Evolutionary conservation across 2,888 invertebrate genomes (phyloP).

Genomic region (Nomada goodeniana): DNA sequence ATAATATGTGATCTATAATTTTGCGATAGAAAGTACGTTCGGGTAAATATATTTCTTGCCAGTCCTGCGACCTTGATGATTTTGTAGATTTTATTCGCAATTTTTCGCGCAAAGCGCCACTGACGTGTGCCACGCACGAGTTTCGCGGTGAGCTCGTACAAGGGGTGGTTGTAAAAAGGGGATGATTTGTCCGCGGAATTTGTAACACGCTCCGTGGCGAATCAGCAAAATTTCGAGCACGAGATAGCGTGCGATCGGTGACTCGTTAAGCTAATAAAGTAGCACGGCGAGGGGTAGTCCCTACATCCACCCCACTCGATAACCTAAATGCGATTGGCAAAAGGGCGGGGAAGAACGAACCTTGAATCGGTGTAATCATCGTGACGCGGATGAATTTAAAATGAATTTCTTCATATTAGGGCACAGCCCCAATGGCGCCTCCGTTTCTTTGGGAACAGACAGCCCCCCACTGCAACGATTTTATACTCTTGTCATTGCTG

Average conservation of each 20-base stretch:
- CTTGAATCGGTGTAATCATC: constrained; percentile 47
- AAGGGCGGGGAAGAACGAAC: constrained; percentile 5
- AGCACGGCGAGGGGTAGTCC: constrained; percentile 37
- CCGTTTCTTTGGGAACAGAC: constrained; percentile 14
- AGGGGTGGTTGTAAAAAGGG: background rate
- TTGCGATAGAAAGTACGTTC: too few species aligned
- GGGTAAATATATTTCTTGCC: too few species aligned
- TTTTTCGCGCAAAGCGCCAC: too few species aligned
- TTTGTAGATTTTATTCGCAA: too few species aligned
- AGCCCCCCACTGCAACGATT: constrained; percentile 24
- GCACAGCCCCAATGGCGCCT: constrained; percentile 5
- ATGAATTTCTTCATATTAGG: constrained; percentile 44
- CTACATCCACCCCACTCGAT: constrained; percentile 25
- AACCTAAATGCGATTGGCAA: constrained; percentile 39
- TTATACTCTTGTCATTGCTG: constrained; percentile 24
- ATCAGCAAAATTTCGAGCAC: constrained; percentile 55
- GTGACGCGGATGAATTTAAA: constrained; percentile 59
- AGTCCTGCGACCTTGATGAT: too few species aligned
- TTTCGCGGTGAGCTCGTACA: background rate
- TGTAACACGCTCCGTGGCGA: constrained; percentile 32
- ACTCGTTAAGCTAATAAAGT: constrained; percentile 65
- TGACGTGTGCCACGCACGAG: background rate
- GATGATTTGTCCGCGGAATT: constrained; percentile 17
- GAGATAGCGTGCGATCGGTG: constrained; percentile 50
- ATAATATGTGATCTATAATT: too few species aligned